Conservation (phyloP, 1,140 invertebrate species). For the Meloidogyne exigua region DNA sequence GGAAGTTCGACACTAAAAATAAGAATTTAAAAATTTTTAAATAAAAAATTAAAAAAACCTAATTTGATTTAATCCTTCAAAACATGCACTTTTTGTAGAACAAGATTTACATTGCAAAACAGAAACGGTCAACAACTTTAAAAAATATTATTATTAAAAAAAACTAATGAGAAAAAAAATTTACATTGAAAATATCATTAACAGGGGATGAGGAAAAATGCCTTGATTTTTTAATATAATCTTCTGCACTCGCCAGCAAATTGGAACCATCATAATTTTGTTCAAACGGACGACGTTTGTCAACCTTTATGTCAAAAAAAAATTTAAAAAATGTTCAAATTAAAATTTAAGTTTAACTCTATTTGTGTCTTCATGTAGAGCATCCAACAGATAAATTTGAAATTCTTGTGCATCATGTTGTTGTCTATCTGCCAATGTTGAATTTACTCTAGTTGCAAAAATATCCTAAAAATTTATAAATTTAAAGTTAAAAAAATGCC, state of each 20-base stretch:
- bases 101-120: constrained; percentile 25
- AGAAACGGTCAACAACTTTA: constrained; percentile 28
- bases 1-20: constrained; percentile 25
- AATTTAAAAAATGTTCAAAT: neutral
- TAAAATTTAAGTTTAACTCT: constrained; percentile 19
- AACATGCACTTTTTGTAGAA: constrained; percentile 21
- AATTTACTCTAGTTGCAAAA: constrained; percentile 38
- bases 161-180: neutral
- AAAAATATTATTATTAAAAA: constrained; percentile 18
- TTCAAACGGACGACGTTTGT: constrained; percentile 37
- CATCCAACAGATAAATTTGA: constrained; percentile 45
- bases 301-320: constrained; percentile 8
- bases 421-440: constrained; percentile 35
- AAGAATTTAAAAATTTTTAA: neutral
- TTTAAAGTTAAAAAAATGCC: neutral
- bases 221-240: constrained; percentile 28
- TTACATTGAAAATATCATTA: constrained; percentile 49
- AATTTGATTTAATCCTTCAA: constrained; percentile 32
- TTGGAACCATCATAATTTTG: constrained; percentile 47
- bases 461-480: constrained; percentile 23
- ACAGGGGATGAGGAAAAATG: constrained; percentile 43
- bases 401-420: constrained; percentile 54
- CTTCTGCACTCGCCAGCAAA: constrained; percentile 27
- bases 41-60: neutral
- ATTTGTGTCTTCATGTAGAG: constrained; percentile 48